Conservation (phyloP, 2,797 vertebrate genomes). For the Bovichtus variegatus region DNA sequence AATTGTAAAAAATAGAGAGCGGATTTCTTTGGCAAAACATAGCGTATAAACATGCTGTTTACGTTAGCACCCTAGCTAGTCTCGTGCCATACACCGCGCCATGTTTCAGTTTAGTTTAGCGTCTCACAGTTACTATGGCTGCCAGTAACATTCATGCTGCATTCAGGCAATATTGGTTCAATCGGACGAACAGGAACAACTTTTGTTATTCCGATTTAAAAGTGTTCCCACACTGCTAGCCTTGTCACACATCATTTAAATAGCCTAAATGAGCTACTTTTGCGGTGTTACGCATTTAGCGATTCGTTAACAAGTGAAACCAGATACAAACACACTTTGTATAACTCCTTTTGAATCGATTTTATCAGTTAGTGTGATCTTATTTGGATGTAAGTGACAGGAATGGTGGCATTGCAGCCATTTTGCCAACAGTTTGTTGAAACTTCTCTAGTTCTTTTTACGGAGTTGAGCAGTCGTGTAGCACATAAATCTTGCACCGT, state of each 20-base stretch:
- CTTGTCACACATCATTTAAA: background rate
- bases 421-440: background rate
- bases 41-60: background rate
- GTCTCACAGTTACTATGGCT: conserved; percentile 82
- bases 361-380: background rate
- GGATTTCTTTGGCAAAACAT: background rate
- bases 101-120: conserved; percentile 60
- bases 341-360: background rate
- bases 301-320: background rate
- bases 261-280: background rate
- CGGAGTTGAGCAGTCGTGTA: background rate
- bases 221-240: too few species aligned
- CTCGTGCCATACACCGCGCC: conserved; percentile 26
- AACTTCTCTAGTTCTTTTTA: background rate
- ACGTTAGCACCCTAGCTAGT: conserved; percentile 8
- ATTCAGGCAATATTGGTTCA: background rate
- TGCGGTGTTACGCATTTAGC: background rate
- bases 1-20: background rate
- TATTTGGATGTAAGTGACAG: background rate
- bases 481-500: background rate
- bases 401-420: background rate
- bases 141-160: conserved; percentile 41
- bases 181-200: background rate
- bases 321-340: background rate
- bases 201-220: background rate